Evolutionary conservation across 2,888 invertebrate species (phyloP).

Genomic region (Deilephila porcellus): DNA sequence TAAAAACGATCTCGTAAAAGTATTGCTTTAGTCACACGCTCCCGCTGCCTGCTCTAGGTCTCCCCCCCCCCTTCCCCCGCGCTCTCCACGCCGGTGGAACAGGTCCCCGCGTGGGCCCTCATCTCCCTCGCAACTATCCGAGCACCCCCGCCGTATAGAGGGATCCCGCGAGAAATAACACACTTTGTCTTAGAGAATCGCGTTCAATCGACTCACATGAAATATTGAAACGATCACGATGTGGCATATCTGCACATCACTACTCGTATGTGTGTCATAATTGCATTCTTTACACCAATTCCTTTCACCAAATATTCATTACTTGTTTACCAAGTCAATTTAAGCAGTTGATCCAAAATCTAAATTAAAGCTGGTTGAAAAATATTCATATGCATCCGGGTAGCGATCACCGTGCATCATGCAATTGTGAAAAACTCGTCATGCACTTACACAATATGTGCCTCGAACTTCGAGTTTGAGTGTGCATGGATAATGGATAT

Average conservation of each 20-base stretch:
- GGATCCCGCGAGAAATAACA: conserved; percentile 80
- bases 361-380: too few relatives aligned
- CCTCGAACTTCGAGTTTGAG: too few relatives aligned
- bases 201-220: conserved; percentile 62
- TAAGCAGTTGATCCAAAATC: too few relatives aligned
- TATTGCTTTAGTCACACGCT: conserved; percentile 65
- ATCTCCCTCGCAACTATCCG: conserved; percentile 24
- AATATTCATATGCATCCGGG: too few relatives aligned
- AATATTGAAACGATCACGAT: conserved; percentile 45
- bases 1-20: conserved; percentile 80
- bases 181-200: conserved; percentile 80
- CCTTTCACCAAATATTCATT: too few relatives aligned
- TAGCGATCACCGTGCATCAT: too few relatives aligned
- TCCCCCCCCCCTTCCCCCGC: conserved; percentile 29
- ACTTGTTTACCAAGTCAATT: too few relatives aligned
- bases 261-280: neutral
- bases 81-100: conserved; percentile 26
- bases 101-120: neutral
- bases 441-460: too few relatives aligned
- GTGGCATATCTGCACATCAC: conserved; percentile 39
- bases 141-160: conserved; percentile 35
- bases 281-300: too few relatives aligned
- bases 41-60: conserved; percentile 29
- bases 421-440: too few relatives aligned
- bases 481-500: too few relatives aligned